A percentile compares a stretch with the other conserved stretches of the same genome.
Conservation (phyloP, 2,113 vertebrate genomes). For the Poecile atricapillus region DNA sequence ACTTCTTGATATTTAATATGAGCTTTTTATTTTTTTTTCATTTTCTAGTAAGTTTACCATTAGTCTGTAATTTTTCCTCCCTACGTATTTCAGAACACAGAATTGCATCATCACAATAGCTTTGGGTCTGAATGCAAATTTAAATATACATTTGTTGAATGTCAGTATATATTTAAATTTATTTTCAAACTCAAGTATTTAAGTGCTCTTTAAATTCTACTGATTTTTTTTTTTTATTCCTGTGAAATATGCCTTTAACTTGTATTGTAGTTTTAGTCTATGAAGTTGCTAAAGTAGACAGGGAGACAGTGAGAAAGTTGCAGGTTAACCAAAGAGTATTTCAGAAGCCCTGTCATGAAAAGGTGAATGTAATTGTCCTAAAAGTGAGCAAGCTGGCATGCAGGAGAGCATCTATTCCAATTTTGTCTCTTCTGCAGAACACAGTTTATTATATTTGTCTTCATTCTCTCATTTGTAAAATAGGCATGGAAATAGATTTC, state of each 20-base stretch:
- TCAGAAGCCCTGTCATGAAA: neutral
- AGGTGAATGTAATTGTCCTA: neutral
- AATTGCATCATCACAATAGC: neutral
- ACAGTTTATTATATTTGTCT: neutral
- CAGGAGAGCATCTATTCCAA: neutral
- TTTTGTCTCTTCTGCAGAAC: neutral
- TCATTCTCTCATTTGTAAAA: neutral
- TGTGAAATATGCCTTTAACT: neutral
- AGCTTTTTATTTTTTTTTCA: accelerated
- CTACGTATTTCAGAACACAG: neutral
- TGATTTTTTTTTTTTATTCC: neutral
- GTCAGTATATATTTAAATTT: neutral
- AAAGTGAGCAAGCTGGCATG: neutral
- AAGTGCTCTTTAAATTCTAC: neutral
- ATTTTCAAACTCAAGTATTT: neutral
- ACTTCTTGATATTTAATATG: neutral
- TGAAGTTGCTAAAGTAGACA: neutral
- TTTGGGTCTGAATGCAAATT: neutral
- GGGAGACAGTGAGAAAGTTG: neutral
- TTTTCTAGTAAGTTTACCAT: neutral
- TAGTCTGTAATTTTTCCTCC: neutral
- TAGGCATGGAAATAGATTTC: neutral
- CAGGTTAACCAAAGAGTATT: neutral
- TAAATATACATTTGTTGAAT: neutral
- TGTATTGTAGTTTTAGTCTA: neutral